phyloP scores from a whole-genome alignment of 1,140 invertebrate species.

The Calephelis nemesis region DNA sequence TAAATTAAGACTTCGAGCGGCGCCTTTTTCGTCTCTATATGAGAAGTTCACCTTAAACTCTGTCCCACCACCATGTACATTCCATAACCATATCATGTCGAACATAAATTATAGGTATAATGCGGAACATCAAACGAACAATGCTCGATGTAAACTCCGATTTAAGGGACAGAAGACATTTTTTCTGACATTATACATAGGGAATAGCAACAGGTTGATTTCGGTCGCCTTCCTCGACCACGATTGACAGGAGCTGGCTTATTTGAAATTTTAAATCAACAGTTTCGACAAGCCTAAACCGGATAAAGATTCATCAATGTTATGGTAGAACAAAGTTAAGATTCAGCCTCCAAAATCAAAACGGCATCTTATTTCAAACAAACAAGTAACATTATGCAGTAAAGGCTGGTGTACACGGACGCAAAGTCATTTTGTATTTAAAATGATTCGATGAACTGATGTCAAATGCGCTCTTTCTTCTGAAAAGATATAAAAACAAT shows the following conservation, averaged over 20 bases:
- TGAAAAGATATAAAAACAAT: constrained; percentile 51
- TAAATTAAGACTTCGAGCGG: not conserved
- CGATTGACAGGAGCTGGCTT: constrained; percentile 47
- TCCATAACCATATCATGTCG: not conserved
- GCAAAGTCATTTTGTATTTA: constrained; percentile 35
- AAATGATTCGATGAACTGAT: constrained; percentile 59
- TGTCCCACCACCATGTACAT: not conserved
- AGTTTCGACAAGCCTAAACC: constrained; percentile 58
- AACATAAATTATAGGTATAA: constrained; percentile 14
- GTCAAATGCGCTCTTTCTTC: constrained; percentile 49
- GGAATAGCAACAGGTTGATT: constrained; percentile 53
- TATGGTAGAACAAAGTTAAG: constrained; percentile 38
- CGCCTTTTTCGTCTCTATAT: constrained; percentile 5
- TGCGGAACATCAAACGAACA: constrained; percentile 16
- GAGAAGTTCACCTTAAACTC: constrained; percentile 7
- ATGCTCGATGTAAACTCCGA: constrained; percentile 9
- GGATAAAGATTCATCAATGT: constrained; percentile 64
- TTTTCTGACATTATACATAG: constrained; percentile 30
- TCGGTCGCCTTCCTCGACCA: constrained; percentile 39
- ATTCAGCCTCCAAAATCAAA: constrained; percentile 21
- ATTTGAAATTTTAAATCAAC: constrained; percentile 68
- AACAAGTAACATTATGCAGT: constrained; percentile 27
- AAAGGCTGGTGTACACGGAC: constrained; percentile 6
- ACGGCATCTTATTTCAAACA: constrained; percentile 23
- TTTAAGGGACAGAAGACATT: constrained; percentile 12